A percentile compares a stretch with the other conserved stretches of the same genome.
These are phyloP conservation scores for Conopomorpha cramerella DNA, from an alignment of 1,140 invertebrate genomes.

Conservation along the genomic window DNA sequence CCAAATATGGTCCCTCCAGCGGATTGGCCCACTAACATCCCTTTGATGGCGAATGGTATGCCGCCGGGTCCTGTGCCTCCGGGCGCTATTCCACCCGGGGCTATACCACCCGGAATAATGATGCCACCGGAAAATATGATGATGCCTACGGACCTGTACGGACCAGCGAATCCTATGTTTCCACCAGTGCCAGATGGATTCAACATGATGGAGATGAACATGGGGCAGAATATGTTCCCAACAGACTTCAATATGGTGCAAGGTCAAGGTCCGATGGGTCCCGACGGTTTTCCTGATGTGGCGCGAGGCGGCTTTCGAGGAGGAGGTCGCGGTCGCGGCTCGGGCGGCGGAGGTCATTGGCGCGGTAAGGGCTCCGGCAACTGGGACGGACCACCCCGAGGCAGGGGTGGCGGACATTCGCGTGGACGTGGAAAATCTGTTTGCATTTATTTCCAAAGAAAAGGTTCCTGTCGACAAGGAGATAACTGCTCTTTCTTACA, in stretches of 20 bases:
- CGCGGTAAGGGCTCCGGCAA: constrained; percentile 44
- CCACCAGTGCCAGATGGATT: constrained; percentile 27
- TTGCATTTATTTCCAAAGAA: constrained; percentile 77
- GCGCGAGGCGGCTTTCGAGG: constrained; percentile 53
- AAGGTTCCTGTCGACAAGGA: constrained; percentile 75
- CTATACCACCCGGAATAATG: constrained; percentile 16
- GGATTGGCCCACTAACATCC: constrained; percentile 39
- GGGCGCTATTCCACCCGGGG: constrained; percentile 23
- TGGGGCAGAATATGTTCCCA: constrained; percentile 47
- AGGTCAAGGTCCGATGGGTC: constrained; percentile 32
- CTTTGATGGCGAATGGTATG: constrained; percentile 28
- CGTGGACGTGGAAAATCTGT: constrained; percentile 58
- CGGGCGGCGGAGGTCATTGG: constrained; percentile 58
- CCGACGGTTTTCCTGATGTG: constrained; percentile 40
- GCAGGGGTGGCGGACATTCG: constrained; percentile 45
- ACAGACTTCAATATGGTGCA: constrained; percentile 42
- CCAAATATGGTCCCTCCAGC: constrained; percentile 34
- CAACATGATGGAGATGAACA: constrained; percentile 22
- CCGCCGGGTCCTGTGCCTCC: constrained; percentile 25
- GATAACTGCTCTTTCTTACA: constrained; percentile 80
- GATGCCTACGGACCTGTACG: constrained; percentile 62
- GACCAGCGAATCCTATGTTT: constrained; percentile 43
- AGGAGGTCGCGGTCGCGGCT: constrained; percentile 45
- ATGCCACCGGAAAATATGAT: constrained; percentile 43
- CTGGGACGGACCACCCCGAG: constrained; percentile 57